A percentile compares a stretch with the other conserved stretches of the same genome.
Evolutionary conservation across 2,888 invertebrate genomes (phyloP).

Genomic region (Hetaerina titia): DNA sequence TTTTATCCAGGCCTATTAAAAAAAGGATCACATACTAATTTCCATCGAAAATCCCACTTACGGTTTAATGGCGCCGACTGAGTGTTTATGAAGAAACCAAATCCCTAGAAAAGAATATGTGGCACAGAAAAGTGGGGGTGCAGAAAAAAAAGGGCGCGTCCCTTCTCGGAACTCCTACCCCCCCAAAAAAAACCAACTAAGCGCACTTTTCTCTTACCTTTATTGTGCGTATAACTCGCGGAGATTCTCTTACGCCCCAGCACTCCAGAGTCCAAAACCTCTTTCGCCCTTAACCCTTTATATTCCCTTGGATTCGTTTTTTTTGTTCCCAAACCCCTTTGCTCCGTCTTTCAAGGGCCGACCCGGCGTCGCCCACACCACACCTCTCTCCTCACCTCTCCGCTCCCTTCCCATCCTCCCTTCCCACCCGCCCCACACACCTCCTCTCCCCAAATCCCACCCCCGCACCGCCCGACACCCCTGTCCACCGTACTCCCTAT

Average conservation of each 20-base stretch:
- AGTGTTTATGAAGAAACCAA: constrained; percentile 43
- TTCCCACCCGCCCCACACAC: not conserved
- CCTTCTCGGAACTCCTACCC: not conserved
- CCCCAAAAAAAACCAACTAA: not conserved
- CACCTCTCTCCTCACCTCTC: not conserved
- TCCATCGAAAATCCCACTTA: constrained; percentile 55
- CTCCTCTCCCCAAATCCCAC: not conserved
- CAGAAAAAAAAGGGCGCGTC: not conserved
- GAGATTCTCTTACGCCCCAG: not conserved
- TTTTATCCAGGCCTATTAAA: constrained; percentile 54
- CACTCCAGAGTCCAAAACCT: not conserved
- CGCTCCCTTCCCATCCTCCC: not conserved
- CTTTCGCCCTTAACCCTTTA: not conserved
- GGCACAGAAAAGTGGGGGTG: not conserved
- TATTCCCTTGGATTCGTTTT: not conserved
- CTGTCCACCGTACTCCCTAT: not conserved
- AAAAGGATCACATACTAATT: constrained; percentile 59
- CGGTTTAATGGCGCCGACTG: constrained; percentile 55
- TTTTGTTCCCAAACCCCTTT: not conserved
- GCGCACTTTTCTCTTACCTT: not conserved
- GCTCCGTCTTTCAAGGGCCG: not conserved
- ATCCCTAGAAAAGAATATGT: not conserved
- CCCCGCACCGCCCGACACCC: not conserved
- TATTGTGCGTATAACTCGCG: constrained; percentile 21
- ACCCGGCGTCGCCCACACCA: not conserved